These are phyloP conservation scores for Pogonocherus hispidulus DNA, from an alignment of 2,888 invertebrate genomes.

Conservation along the genomic window DNA sequence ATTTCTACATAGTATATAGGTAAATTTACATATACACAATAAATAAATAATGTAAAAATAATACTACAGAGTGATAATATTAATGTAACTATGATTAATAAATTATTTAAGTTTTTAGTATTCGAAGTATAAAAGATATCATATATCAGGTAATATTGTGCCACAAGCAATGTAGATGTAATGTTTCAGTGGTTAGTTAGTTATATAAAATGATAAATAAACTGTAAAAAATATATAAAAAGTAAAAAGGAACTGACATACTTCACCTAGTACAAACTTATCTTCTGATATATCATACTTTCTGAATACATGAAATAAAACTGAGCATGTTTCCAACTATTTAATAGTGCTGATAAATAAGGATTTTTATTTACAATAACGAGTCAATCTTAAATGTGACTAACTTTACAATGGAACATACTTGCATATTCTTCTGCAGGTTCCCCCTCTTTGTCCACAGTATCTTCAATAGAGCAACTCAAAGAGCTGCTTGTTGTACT, in stretches of 20 bases:
- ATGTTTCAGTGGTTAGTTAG: background rate
- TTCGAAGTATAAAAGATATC: constrained; percentile 24
- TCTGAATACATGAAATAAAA: constrained; percentile 25
- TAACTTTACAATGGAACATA: constrained; percentile 46
- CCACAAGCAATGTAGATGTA: too few relatives aligned
- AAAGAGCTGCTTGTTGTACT: constrained; percentile 60
- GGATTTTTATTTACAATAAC: constrained; percentile 8
- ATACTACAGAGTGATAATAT: constrained; percentile 39
- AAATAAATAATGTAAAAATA: constrained; percentile 44
- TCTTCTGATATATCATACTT: constrained; percentile 3
- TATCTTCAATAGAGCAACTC: constrained; percentile 60
- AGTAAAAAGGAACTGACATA: too few relatives aligned
- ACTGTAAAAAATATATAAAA: constrained; percentile 18
- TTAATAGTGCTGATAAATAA: constrained; percentile 10
- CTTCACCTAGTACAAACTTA: background rate
- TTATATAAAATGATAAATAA: background rate
- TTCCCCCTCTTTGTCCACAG: constrained; percentile 47
- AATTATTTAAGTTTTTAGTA: too few relatives aligned
- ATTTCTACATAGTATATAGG: constrained; percentile 44
- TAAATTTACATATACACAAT: constrained; percentile 57
- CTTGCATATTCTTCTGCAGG: constrained; percentile 24
- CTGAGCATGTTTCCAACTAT: constrained; percentile 22
- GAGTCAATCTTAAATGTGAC: constrained; percentile 47
- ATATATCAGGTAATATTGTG: background rate
- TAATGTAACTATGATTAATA: constrained; percentile 12